phyloP scores from a whole-genome alignment of 2,113 vertebrate species.

The Vombatus ursinus region DNA sequence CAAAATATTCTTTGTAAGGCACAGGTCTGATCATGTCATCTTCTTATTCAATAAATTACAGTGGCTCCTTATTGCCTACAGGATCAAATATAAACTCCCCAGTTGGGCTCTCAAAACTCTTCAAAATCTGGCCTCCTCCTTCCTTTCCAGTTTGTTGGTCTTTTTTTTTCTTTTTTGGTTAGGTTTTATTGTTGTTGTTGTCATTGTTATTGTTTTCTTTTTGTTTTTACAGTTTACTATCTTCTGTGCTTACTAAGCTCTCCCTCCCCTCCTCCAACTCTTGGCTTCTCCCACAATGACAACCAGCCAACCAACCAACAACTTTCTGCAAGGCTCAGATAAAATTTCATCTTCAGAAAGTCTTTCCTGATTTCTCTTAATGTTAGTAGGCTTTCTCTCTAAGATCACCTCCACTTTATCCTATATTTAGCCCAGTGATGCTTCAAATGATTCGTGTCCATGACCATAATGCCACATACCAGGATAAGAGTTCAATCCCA shows the following conservation, averaged over 20 bases:
- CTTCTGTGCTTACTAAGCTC: not conserved
- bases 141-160: not conserved
- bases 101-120: not conserved
- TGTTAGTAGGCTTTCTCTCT: not conserved
- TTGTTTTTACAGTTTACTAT: not conserved
- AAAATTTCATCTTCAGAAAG: not conserved
- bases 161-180: too few relatives aligned
- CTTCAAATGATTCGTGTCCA: not conserved
- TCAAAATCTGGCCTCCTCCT: not conserved
- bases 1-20: not conserved
- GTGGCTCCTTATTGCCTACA: not conserved
- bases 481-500: not conserved
- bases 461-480: not conserved
- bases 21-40: not conserved
- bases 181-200: too few relatives aligned
- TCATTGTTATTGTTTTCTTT: too few relatives aligned
- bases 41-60: not conserved
- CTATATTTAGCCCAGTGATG: not conserved
- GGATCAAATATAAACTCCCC: not conserved
- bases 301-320: too few relatives aligned
- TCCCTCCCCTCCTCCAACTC: not conserved
- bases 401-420: not conserved
- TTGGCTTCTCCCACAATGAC: not conserved
- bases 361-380: not conserved
- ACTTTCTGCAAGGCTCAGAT: not conserved